Percentiles rank a stretch among this genome's conserved stretches.
Evolutionary conservation across 2,113 vertebrate genomes (phyloP).

Genomic region (Uropsilus gracilis): DNA sequence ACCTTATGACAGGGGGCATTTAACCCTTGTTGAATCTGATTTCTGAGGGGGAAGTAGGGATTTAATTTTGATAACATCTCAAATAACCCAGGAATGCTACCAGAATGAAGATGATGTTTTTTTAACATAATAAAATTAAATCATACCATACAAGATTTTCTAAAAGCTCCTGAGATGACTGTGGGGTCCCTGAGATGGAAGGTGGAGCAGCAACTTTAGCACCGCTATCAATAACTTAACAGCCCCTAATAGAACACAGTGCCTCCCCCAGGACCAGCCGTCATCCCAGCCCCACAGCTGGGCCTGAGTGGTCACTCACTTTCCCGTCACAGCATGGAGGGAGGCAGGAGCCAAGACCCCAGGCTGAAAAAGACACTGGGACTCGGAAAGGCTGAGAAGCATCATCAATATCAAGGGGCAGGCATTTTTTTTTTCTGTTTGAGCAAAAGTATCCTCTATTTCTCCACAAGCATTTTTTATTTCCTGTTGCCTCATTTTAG

Average conservation of each 20-base stretch:
- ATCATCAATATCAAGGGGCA: background rate
- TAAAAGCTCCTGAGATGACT: background rate
- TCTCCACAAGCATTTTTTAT: background rate
- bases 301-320: fast-evolving
- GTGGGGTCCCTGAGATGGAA: background rate
- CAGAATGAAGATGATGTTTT: background rate
- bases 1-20: background rate
- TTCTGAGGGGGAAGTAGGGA: background rate
- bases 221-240: background rate
- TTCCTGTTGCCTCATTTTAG: background rate
- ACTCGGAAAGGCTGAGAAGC: background rate
- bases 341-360: fast-evolving
- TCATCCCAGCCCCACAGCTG: no score
- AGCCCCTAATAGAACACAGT: no score
- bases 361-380: background rate
- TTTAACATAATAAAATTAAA: background rate
- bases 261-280: no score
- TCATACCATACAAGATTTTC: background rate
- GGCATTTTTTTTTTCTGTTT: background rate
- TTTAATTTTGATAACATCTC: background rate
- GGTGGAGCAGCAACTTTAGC: fast-evolving
- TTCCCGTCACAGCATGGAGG: fast-evolving
- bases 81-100: background rate
- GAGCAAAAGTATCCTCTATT: background rate
- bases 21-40: background rate